A percentile compares a stretch with the other conserved stretches of the same genome.
Conservation (phyloP, 2,797 vertebrate species). For the Agapornis canus region DNA sequence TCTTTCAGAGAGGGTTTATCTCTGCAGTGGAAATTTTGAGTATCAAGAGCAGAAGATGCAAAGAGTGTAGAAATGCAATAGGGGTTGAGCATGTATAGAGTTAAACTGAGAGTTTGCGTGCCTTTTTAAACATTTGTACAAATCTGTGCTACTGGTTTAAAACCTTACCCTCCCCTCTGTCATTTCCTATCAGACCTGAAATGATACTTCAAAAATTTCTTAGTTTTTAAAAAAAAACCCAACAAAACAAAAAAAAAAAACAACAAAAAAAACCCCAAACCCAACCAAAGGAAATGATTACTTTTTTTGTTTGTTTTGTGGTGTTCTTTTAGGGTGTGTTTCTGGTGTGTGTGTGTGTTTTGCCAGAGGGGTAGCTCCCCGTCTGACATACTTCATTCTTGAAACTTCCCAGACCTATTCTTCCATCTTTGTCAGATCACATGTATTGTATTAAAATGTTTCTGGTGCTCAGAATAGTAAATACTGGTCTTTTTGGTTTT, state of each 20-base stretch:
- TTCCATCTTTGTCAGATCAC: background rate
- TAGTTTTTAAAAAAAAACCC: background rate
- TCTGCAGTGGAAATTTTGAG: background rate
- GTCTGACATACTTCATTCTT: background rate
- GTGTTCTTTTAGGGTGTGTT: background rate
- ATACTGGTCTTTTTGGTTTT: background rate
- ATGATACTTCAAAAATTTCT: background rate
- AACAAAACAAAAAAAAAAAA: too few relatives aligned
- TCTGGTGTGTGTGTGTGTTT: background rate
- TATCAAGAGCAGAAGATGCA: background rate
- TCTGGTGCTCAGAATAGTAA: background rate
- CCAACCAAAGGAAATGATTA: background rate
- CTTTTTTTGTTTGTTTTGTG: background rate
- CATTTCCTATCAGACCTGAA: background rate
- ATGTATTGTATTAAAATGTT: background rate
- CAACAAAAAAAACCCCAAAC: too few relatives aligned
- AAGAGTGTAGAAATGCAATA: background rate
- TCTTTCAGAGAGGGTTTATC: background rate
- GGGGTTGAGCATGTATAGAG: background rate
- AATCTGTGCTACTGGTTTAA: background rate
- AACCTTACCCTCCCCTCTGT: background rate
- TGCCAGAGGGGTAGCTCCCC: background rate
- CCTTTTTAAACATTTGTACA: background rate
- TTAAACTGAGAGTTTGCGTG: background rate
- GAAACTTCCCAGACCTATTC: background rate